Evolutionary conservation across 2,797 vertebrate genomes (phyloP).

Genomic region (Sphaeramia orbicularis): DNA sequence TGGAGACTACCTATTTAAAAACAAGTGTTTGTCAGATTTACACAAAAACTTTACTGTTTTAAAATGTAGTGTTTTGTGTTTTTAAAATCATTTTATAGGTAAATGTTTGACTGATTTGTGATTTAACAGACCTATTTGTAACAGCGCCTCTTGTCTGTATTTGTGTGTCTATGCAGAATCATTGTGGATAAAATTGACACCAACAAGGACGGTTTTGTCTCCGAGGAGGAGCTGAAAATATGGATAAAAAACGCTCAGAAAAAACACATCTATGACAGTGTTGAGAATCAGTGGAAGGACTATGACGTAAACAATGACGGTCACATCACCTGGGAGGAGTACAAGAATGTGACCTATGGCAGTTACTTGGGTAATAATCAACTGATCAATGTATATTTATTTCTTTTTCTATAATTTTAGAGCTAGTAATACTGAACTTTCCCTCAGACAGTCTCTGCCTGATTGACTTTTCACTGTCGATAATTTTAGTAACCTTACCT

Average conservation of each 20-base stretch:
- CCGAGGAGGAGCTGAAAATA: conserved; percentile 86
- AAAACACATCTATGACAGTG: conserved; percentile 85
- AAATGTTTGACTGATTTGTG: neutral
- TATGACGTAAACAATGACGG: conserved; percentile 87
- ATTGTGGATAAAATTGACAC: conserved; percentile 89
- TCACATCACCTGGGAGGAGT: conserved; percentile 89
- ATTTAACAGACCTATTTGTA: neutral
- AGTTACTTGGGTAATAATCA: conserved; percentile 87
- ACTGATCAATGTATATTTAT: too few relatives aligned
- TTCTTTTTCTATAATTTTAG: too few relatives aligned
- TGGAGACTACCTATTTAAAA: too few relatives aligned
- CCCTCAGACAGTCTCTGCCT: too few relatives aligned
- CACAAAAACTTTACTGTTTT: too few relatives aligned
- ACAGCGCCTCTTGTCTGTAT: conserved; percentile 11
- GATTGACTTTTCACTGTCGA: too few relatives aligned
- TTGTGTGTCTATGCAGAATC: conserved; percentile 77
- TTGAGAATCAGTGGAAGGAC: conserved; percentile 87
- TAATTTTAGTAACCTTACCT: neutral
- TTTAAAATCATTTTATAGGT: neutral
- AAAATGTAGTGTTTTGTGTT: neutral
- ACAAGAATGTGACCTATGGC: conserved; percentile 89
- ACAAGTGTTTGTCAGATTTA: too few relatives aligned
- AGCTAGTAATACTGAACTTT: too few relatives aligned
- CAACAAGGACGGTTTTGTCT: conserved; percentile 86
- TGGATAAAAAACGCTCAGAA: conserved; percentile 90